Evolutionary conservation across 2,113 vertebrate species (phyloP).

Genomic region (Oryzias curvinotus): DNA sequence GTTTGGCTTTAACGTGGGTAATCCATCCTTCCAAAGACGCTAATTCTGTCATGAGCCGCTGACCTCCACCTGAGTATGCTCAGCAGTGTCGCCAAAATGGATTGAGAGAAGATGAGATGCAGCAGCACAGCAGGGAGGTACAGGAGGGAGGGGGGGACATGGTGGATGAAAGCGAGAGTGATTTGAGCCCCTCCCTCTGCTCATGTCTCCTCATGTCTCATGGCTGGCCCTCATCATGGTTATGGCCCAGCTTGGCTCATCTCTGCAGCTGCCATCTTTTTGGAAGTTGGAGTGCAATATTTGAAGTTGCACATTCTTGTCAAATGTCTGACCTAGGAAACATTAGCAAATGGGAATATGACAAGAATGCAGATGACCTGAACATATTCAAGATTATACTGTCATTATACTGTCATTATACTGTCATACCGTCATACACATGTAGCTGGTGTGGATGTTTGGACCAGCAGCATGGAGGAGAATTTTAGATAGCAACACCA

Average conservation of each 20-base stretch:
- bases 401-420: too few relatives aligned
- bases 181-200: conserved; percentile 17
- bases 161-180: conserved; percentile 1
- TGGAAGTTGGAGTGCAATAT: neutral
- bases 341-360: too few relatives aligned
- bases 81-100: conserved; percentile 55
- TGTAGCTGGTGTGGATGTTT: too few relatives aligned
- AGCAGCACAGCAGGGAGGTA: conserved; percentile 20
- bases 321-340: neutral
- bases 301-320: neutral
- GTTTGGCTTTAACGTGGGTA: conserved; percentile 27
- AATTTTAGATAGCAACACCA: too few relatives aligned
- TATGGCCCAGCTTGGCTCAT: conserved; percentile 46
- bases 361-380: too few relatives aligned
- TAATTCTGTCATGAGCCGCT: conserved; percentile 57
- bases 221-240: conserved; percentile 48
- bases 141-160: neutral
- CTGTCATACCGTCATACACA: too few relatives aligned
- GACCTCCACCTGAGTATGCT: conserved; percentile 49
- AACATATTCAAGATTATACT: too few relatives aligned
- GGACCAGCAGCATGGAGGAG: too few relatives aligned
- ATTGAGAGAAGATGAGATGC: conserved; percentile 57
- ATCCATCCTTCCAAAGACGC: conserved; percentile 54
- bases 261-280: conserved; percentile 11
- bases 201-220: conserved; percentile 44